A percentile compares a stretch with the other conserved stretches of the same genome.
Evolutionary conservation across 30 jellyfish, hydroid and myxozoan genomes (phyloP).

Genomic region (Morbakka virulenta): DNA sequence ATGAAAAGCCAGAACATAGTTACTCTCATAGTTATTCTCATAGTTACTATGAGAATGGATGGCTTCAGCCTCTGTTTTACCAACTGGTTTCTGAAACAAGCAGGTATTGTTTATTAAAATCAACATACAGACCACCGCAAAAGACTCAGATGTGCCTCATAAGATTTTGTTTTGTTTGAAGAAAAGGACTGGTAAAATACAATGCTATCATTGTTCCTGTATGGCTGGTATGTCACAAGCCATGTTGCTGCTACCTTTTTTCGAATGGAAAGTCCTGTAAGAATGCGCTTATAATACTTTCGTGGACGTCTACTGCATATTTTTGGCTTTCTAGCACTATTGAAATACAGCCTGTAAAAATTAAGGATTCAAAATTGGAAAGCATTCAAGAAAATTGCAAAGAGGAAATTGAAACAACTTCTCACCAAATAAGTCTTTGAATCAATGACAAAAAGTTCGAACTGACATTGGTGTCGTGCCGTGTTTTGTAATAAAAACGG

Average conservation of each 20-base stretch:
- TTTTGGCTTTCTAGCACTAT: slow-evolving; percentile 43
- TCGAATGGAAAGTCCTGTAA: slow-evolving; percentile 48
- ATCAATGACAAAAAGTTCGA: too few species aligned
- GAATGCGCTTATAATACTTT: slow-evolving; percentile 46
- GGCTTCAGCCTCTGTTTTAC: slow-evolving; percentile 42
- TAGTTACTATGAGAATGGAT: slow-evolving; percentile 42
- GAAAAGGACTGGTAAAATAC: slow-evolving; percentile 13
- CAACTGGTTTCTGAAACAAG: slow-evolving; percentile 5
- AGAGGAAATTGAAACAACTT: too few species aligned
- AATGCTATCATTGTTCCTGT: slow-evolving; percentile 56
- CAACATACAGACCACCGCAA: slow-evolving; percentile 36
- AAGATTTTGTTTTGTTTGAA: slow-evolving; percentile 30
- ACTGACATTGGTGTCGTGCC: too few species aligned
- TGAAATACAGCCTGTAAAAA: slow-evolving; percentile 28
- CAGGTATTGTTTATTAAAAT: slow-evolving; percentile 7
- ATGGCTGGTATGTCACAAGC: slow-evolving; percentile 61
- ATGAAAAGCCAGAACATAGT: slow-evolving; percentile 39
- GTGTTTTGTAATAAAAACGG: too few species aligned
- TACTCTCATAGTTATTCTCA: slow-evolving; percentile 34
- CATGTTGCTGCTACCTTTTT: slow-evolving; percentile 67
- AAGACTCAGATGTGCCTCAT: slow-evolving; percentile 33
- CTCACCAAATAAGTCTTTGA: too few species aligned
- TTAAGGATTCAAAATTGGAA: slow-evolving; percentile 1
- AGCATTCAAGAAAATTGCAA: too few species aligned
- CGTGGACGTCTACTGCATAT: slow-evolving; percentile 39